These are phyloP conservation scores for Luffia ferchaultella DNA, from an alignment of 2,888 invertebrate genomes.

Conservation along the genomic window DNA sequence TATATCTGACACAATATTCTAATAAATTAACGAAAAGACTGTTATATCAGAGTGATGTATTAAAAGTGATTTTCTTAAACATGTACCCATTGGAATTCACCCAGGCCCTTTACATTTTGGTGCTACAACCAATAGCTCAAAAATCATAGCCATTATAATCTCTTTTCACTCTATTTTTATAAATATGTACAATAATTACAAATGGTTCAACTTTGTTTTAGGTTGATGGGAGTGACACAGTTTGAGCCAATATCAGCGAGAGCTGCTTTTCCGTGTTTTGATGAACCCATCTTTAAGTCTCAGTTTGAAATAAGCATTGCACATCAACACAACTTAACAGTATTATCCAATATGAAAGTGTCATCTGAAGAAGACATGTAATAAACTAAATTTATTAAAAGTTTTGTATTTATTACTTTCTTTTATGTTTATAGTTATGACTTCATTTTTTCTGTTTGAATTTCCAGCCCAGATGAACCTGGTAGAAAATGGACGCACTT, in stretches of 20 bases:
- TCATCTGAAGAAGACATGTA: conserved; percentile 60
- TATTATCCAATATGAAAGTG: conserved; percentile 77
- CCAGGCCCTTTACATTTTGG: too few species aligned
- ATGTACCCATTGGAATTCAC: too few species aligned
- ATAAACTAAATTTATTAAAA: conserved; percentile 15
- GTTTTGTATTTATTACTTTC: conserved; percentile 1
- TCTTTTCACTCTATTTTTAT: too few species aligned
- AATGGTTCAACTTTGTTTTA: conserved; percentile 50
- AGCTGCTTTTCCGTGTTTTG: conserved; percentile 78
- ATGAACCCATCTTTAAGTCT: conserved; percentile 80
- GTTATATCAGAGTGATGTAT: too few species aligned
- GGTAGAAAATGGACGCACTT: conserved; percentile 82
- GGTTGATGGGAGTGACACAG: conserved; percentile 70
- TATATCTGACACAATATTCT: too few species aligned
- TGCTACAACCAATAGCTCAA: too few species aligned
- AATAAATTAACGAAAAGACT: too few species aligned
- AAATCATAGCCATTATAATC: too few species aligned
- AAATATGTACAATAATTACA: too few species aligned
- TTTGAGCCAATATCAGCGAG: conserved; percentile 73
- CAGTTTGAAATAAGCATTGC: conserved; percentile 77
- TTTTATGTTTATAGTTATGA: too few species aligned
- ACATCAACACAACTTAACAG: conserved; percentile 68
- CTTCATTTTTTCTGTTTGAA: too few species aligned
- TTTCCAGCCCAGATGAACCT: conserved; percentile 48
- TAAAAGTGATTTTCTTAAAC: too few species aligned